phyloP scores from a whole-genome alignment of 2,888 invertebrate species.

The Malachius bipustulatus region DNA sequence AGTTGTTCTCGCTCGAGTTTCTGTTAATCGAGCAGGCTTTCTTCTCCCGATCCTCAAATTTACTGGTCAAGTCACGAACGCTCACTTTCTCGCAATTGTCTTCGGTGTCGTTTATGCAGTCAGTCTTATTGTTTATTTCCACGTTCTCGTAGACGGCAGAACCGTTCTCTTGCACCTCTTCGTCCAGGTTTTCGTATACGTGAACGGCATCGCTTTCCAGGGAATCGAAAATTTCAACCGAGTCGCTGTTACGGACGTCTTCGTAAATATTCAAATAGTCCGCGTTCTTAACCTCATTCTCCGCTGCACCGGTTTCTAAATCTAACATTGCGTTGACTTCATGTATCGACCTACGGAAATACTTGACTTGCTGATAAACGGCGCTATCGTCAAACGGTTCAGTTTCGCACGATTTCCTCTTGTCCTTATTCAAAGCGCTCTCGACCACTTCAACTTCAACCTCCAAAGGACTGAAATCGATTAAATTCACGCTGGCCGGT shows the following conservation, averaged over 20 bases:
- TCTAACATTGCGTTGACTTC: constrained; percentile 55
- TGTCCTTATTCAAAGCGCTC: constrained; percentile 26
- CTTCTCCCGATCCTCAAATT: constrained; percentile 24
- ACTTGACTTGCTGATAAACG: constrained; percentile 64
- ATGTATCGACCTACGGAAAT: constrained; percentile 59
- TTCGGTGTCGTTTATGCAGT: constrained; percentile 12
- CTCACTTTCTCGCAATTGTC: constrained; percentile 22
- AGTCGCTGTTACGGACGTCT: not conserved
- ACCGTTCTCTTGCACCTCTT: constrained; percentile 13
- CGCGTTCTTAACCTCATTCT: constrained; percentile 2
- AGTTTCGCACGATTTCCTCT: constrained; percentile 31
- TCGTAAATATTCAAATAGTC: no score
- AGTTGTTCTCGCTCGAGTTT: not conserved
- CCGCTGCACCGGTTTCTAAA: constrained; percentile 24
- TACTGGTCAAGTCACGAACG: constrained; percentile 27
- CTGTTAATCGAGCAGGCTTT: not conserved
- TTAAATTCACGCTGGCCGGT: constrained; percentile 27
- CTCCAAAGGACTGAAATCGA: constrained; percentile 28
- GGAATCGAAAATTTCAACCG: constrained; percentile 26
- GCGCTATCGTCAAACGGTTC: constrained; percentile 33
- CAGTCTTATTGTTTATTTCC: constrained; percentile 19
- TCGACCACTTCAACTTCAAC: constrained; percentile 8
- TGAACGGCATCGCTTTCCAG: constrained; percentile 26
- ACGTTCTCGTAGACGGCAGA: constrained; percentile 10
- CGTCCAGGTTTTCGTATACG: constrained; percentile 32